Percentiles rank a stretch among this genome's conserved stretches.
These are phyloP conservation scores for Maniola jurtina DNA, from an alignment of 1,140 invertebrate genomes.

Conservation along the genomic window DNA sequence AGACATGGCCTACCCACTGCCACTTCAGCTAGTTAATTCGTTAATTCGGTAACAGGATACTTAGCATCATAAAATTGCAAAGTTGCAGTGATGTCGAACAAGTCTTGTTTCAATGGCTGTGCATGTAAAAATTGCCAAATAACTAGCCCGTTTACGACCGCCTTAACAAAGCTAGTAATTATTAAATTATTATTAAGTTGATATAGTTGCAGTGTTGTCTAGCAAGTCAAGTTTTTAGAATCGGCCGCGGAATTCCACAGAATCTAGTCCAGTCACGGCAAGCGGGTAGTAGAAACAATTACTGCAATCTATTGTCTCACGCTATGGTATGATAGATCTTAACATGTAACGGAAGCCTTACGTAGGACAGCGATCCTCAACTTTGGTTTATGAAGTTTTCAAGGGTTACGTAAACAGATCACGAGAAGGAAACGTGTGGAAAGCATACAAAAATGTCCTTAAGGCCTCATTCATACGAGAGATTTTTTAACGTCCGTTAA, in stretches of 20 bases:
- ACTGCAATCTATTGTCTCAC: conserved; percentile 46
- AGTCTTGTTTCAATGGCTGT: no score
- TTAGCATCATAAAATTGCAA: no score
- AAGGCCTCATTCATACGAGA: no score
- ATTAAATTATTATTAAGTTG: neutral
- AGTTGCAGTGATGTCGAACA: no score
- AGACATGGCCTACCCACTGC: no score
- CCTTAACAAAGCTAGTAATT: neutral
- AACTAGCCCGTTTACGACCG: neutral
- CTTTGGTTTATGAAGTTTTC: neutral
- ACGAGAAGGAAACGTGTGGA: no score
- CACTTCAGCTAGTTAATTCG: no score
- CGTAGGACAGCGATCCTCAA: neutral
- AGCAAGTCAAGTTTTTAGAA: conserved; percentile 53
- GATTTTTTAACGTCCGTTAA: no score
- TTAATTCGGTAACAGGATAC: no score
- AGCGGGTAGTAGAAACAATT: conserved; percentile 45
- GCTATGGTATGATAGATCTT: conserved; percentile 7
- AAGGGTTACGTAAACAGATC: no score
- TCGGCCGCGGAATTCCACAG: conserved; percentile 40
- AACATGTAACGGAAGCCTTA: neutral
- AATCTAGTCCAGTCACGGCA: conserved; percentile 53
- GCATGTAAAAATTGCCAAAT: neutral
- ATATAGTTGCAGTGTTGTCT: conserved; percentile 29
- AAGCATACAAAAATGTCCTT: no score